A percentile compares a stretch with the other conserved stretches of the same genome.
Evolutionary conservation across 2,888 invertebrate species (phyloP).

Genomic region (Peribatodes rhomboidaria): DNA sequence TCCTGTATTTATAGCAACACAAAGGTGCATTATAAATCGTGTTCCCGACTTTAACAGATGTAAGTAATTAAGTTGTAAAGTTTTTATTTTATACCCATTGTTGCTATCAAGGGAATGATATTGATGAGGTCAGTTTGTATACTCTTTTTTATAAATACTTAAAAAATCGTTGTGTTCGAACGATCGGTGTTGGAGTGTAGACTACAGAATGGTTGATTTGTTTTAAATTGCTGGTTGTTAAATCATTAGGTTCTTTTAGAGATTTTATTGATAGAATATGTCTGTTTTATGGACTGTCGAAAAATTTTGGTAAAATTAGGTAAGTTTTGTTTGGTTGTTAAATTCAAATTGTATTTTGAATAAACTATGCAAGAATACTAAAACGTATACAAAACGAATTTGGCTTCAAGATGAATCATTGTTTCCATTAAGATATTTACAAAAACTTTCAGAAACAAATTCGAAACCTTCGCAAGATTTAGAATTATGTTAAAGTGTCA

Average conservation of each 20-base stretch:
- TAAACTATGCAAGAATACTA: no score
- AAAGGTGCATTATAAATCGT: conserved; percentile 81
- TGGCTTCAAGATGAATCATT: no score
- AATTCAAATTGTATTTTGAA: no score
- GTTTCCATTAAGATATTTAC: no score
- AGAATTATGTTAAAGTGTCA: no score
- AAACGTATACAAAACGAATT: no score
- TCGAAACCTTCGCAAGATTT: no score
- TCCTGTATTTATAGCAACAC: conserved; percentile 75
- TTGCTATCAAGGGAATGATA: conserved; percentile 63
- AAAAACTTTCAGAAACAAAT: no score
- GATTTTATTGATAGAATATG: neutral
- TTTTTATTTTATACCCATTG: conserved; percentile 67
- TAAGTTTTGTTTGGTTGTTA: no score
- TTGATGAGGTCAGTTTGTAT: conserved; percentile 59
- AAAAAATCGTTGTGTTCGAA: conserved; percentile 45
- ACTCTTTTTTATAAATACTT: neutral
- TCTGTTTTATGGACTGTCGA: neutral
- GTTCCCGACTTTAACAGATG: conserved; percentile 79
- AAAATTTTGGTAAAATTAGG: neutral
- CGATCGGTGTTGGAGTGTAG: conserved; percentile 31
- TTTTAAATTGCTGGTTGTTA: conserved; percentile 46
- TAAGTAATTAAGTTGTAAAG: conserved; percentile 83
- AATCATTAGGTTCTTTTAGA: conserved; percentile 19
- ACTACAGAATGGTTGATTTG: conserved; percentile 44